phyloP scores from a whole-genome alignment of 2,888 invertebrate genomes.

The Meiosimyza platycephala region DNA sequence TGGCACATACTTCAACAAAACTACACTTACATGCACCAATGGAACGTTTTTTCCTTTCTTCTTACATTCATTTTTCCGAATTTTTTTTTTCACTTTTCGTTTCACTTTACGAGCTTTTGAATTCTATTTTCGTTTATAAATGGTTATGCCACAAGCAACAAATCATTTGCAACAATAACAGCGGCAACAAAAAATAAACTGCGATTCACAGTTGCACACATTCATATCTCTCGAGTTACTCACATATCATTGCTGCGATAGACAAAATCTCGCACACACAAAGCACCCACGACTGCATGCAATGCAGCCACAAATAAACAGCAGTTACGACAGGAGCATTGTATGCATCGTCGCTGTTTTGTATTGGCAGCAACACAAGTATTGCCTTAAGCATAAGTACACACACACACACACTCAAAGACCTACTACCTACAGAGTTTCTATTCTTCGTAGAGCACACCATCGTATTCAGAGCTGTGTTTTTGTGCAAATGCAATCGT shows the following conservation, averaged over 20 bases:
- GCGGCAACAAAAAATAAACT: background rate
- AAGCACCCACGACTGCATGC: background rate
- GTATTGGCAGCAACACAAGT: too few relatives aligned
- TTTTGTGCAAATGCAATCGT: too few relatives aligned
- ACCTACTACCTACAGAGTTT: too few relatives aligned
- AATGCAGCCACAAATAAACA: background rate
- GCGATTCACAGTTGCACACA: background rate
- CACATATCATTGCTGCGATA: background rate
- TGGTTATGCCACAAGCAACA: slow-evolving; percentile 8
- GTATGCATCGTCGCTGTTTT: too few relatives aligned
- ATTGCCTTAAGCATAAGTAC: too few relatives aligned
- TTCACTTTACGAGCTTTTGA: background rate
- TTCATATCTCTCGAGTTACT: background rate
- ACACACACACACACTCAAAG: too few relatives aligned
- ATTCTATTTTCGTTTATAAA: slow-evolving; percentile 17
- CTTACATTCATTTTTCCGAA: background rate
- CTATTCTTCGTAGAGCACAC: too few relatives aligned
- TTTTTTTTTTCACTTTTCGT: too few relatives aligned
- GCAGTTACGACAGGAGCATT: too few relatives aligned
- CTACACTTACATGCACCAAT: background rate
- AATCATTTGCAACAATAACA: slow-evolving; percentile 6
- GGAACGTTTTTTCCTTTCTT: background rate
- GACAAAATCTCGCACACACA: background rate
- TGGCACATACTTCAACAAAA: slow-evolving; percentile 1
- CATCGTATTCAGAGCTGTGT: too few relatives aligned